Base-by-base conservation (phyloP, 2,113 vertebrate species). In the Chitala chitala region DNA sequence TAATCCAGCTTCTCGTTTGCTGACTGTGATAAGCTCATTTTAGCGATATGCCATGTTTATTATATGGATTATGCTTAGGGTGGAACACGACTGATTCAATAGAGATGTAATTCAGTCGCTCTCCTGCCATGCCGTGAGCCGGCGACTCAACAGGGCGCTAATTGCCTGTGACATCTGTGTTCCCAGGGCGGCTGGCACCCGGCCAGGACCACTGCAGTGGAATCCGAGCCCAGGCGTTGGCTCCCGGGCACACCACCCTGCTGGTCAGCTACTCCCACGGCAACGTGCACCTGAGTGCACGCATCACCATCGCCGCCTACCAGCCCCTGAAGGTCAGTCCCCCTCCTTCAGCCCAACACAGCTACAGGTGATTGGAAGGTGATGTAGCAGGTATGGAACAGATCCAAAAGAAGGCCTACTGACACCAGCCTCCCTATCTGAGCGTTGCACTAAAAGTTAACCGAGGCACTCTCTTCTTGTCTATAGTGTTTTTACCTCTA, bases 281-380 rank as follows among this genome's bases (percentile, higher is more conserved):
- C 69, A 92, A 87, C 0, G 40, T 94, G 69, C 91, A 90, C 73
- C 93, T 99, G 72, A 92, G 85, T 0, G 90, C 94, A 71, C 92
- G 88, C 78, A 94, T 98, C 86, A 90, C 92, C 73, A 90, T 98
- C 0, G 93, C 93, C 1, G 92, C 94, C n/a, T 89, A 95, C 75
- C 84, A 91, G 3, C 94, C 93, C 0, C 87, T 99, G 26, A 88
- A 78, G 78, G 97, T 98, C 84, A 94, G 93, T 81, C n/a, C 26
- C 40, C 5, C 24, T 31, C n/a, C 46, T 2, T 33, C 24, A n/a
- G 46, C 26, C 53, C 26, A 1, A 15, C 26, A 24, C 12, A 9
- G 55, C 22, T 24, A 24, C 10, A 26, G 5, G 5, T 58, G 12
- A 12, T 26, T 58, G n/a, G n/a, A n/a, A n/a, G n/a, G n/a, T n/a